These are phyloP conservation scores for Thamnaconus septentrionalis DNA, from an alignment of 2,113 vertebrate genomes.

Conservation along the genomic window DNA sequence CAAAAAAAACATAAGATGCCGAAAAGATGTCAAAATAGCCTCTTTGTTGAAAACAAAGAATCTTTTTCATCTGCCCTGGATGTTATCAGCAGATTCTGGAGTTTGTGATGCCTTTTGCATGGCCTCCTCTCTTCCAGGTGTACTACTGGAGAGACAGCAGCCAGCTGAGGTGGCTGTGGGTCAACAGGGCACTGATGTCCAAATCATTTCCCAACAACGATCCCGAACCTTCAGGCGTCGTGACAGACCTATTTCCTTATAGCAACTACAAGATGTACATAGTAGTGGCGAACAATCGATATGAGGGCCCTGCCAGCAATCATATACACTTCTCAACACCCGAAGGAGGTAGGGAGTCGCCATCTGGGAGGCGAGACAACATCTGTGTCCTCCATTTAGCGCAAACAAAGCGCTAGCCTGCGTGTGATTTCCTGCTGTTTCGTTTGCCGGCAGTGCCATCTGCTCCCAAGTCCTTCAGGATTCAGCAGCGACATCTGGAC, in stretches of 20 bases:
- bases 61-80: no score
- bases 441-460: conserved; percentile 83
- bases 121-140: conserved; percentile 78
- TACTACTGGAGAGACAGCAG: conserved; percentile 98
- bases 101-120: neutral
- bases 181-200: conserved; percentile 86
- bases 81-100: neutral
- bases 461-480: conserved; percentile 85
- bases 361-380: neutral
- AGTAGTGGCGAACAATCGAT: conserved; percentile 91
- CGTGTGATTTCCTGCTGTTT: conserved; percentile 15
- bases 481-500: conserved; percentile 91
- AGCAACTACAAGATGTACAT: conserved; percentile 97
- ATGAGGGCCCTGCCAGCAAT: conserved; percentile 89
- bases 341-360: conserved; percentile 86
- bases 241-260: conserved; percentile 88
- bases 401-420: neutral
- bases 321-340: conserved; percentile 90
- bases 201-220: conserved; percentile 78
- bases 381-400: neutral
- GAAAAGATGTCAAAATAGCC: no score
- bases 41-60: no score
- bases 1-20: no score
- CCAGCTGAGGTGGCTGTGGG: conserved; percentile 87
- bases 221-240: conserved; percentile 81